Conservation (phyloP, 2,797 vertebrate species). For the Eutrigla gurnardus region DNA sequence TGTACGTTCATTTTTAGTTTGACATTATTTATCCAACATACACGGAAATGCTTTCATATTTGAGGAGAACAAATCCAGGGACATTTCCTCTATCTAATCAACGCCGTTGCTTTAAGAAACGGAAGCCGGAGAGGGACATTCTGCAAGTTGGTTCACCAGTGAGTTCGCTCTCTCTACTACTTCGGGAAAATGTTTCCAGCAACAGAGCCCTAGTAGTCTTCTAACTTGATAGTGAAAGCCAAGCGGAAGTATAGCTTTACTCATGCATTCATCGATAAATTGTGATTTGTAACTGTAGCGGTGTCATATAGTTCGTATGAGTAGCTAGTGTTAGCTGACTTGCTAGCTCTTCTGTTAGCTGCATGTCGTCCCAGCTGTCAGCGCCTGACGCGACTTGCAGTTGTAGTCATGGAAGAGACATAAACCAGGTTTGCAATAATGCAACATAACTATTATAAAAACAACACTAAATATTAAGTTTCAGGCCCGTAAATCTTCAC, state of each 20-base stretch:
- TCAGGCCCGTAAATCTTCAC: neutral
- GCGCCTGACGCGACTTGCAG: neutral
- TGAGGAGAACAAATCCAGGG: neutral
- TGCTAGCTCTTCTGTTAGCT: constrained; percentile 48
- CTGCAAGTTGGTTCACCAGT: neutral
- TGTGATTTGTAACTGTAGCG: neutral
- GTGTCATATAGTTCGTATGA: neutral
- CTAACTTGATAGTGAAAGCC: neutral
- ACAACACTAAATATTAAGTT: neutral
- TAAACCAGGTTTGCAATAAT: neutral
- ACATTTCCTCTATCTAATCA: neutral
- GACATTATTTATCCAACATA: neutral
- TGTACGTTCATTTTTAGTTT: neutral
- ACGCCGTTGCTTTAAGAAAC: neutral
- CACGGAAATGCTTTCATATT: neutral
- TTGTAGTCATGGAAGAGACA: neutral
- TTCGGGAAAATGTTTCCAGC: neutral
- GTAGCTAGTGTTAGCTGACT: constrained; percentile 15
- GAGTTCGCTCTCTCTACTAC: neutral
- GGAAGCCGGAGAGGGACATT: constrained; percentile 51
- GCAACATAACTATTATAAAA: too few relatives aligned
- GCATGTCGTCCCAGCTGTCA: constrained; percentile 1
- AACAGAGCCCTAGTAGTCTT: neutral
- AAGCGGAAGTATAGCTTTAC: neutral
- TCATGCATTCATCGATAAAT: accelerated